These are phyloP conservation scores for Trichosurus vulpecula DNA, from an alignment of 2,797 vertebrate species.

Conservation along the genomic window DNA sequence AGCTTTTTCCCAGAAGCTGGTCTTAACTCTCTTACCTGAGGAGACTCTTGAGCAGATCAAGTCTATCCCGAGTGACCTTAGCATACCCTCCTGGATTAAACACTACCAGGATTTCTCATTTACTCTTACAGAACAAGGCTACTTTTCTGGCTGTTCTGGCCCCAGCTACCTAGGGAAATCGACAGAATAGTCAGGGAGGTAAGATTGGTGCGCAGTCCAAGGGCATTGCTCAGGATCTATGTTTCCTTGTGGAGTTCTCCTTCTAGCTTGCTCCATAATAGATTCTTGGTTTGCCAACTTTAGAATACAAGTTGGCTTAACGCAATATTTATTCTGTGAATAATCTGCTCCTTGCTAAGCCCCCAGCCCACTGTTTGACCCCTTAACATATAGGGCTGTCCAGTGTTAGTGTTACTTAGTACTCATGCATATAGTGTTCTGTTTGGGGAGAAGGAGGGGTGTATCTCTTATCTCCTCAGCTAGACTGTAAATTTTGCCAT, in stretches of 20 bases:
- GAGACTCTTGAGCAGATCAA: neutral
- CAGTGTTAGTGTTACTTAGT: neutral
- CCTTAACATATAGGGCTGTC: neutral
- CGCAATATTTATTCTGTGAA: neutral
- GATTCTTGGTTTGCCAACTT: neutral
- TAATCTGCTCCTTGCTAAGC: neutral
- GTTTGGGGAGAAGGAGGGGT: no score
- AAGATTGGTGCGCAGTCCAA: neutral
- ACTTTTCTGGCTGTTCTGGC: neutral
- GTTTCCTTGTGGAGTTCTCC: neutral
- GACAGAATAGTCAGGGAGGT: neutral
- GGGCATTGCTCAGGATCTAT: neutral
- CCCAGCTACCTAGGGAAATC: neutral
- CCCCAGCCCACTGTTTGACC: neutral
- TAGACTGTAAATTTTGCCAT: neutral
- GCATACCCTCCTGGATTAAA: neutral
- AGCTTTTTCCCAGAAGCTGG: constrained; percentile 4
- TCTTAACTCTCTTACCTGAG: constrained; percentile 18
- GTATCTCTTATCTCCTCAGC: neutral
- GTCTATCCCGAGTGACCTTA: neutral
- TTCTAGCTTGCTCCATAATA: neutral
- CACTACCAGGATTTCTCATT: neutral
- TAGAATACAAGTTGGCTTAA: neutral
- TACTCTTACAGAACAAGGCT: neutral
- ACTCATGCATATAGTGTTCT: neutral